Evolutionary conservation across 1,140 invertebrate species (phyloP), one percentile per base, ranked within the genome.

Genomic region (Cydia fagiglandana): DNA sequence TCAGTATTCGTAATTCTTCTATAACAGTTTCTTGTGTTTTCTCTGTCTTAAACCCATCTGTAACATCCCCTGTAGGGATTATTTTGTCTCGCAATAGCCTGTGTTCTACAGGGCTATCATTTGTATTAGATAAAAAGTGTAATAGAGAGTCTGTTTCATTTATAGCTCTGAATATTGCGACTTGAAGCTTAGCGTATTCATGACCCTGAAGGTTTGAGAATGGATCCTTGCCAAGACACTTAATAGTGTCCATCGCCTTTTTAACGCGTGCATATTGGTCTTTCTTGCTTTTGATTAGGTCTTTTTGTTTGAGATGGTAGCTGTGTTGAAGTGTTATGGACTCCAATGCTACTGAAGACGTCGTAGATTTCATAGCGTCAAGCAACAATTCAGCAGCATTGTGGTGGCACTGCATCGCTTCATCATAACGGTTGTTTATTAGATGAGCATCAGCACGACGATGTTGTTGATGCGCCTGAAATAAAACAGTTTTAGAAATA

Each of bases 391-490:
- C 93, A 4, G 94, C 93, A 13, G 95, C 94, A 82, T 93, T 93
- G 81, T 95, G 92, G 80, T 96, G 95, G 79, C 95, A 95, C 74
- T 94, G 91, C 76, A 95, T 94, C 2, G 95, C 95, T 81, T 95
- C 95, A 74, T 95, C 93, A 78, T 94, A 96, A 79, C 93, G 91
- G 79, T 94, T 93, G 80, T 94, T 92, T 56, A 92, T 90, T 56
- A 95, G 84, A 81, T 94, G 93, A 50, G 93, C 94, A 73, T 95
- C 95, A 73, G 95, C 95, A 81, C 94, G 92, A 79, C 95, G 93
- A 80, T 95, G 94, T 82, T 94, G 94, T 77, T 95, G 94, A 87
- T 96, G 95, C 20, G 95, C 95, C 95, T 96, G 78, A 75, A 83
- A 87, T 77, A 50, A 56, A 70, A 28, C 50, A 73, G n/a, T 24